A percentile compares a stretch with the other conserved stretches of the same genome.
phyloP scores from a whole-genome alignment of 2,797 vertebrate genomes.

The Manis pentadactyla region DNA sequence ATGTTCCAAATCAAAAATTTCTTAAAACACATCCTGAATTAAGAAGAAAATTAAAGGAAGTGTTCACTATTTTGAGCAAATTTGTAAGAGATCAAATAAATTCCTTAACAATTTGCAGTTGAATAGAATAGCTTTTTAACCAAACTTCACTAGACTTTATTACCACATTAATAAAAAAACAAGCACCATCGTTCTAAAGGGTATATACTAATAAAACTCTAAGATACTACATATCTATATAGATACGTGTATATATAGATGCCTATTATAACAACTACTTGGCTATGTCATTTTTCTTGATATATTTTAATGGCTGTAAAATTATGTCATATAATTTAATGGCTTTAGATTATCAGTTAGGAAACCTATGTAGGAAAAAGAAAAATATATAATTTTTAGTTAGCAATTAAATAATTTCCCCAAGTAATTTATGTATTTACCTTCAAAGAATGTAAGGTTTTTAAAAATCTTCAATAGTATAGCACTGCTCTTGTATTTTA shows the following conservation, averaged over 20 bases:
- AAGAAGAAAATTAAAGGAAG: conserved; percentile 10
- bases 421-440: conserved; percentile 39
- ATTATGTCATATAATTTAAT: conserved; percentile 34
- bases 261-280: not conserved
- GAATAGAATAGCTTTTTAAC: conserved; percentile 61
- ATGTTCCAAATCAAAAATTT: conserved; percentile 54
- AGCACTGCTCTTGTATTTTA: conserved; percentile 48
- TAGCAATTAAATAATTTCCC: conserved; percentile 53
- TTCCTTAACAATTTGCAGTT: conserved; percentile 45
- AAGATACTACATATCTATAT: not conserved
- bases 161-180: conserved; percentile 57
- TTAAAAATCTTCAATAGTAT: conserved; percentile 42
- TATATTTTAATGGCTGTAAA: conserved; percentile 39
- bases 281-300: conserved; percentile 11
- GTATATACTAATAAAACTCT: not conserved
- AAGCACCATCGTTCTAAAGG: conserved; percentile 47
- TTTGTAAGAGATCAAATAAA: conserved; percentile 60
- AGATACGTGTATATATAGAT: not conserved
- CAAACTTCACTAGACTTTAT: conserved; percentile 52
- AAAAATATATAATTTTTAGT: conserved; percentile 46
- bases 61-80: conserved; percentile 59
- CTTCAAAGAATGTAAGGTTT: conserved; percentile 50
- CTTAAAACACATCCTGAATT: conserved; percentile 45
- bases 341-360: conserved; percentile 31
- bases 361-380: conserved; percentile 6